Conservation (phyloP, 2,888 invertebrate species). For the Dichetophora obliterata region DNA sequence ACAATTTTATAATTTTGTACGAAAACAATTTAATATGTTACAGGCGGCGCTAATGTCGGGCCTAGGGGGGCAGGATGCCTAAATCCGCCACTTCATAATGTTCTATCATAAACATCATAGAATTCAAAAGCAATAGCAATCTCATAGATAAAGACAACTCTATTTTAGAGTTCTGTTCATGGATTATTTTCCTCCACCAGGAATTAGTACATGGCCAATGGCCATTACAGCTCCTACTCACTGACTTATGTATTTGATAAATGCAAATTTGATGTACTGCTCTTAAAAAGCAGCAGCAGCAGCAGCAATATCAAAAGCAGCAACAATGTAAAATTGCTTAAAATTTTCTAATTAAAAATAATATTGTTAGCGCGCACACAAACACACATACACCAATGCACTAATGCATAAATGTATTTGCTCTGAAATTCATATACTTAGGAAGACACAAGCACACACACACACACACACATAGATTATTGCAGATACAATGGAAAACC, state of each 20-base stretch:
- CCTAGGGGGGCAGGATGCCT: no score
- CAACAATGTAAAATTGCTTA: slow-evolving; percentile 40
- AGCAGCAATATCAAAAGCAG: slow-evolving; percentile 31
- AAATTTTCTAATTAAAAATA: slow-evolving; percentile 50
- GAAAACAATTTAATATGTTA: no score
- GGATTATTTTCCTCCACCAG: no score
- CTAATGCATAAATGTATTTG: slow-evolving; percentile 1
- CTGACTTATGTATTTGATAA: slow-evolving; percentile 14
- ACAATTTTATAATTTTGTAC: no score
- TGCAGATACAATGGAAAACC: slow-evolving; percentile 16
- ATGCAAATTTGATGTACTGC: slow-evolving; percentile 33
- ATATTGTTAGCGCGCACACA: slow-evolving; percentile 31
- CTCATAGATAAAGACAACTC: no score
- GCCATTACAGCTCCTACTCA: no score
- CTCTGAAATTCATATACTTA: neutral
- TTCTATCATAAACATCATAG: no score
- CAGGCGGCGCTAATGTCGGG: no score
- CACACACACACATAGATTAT: neutral
- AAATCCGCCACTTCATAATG: no score
- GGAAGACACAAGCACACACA: neutral
- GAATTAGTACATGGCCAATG: no score
- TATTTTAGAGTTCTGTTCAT: no score
- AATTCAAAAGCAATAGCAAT: no score
- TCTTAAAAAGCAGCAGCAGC: slow-evolving; percentile 12
- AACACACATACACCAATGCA: neutral